Percentiles rank a stretch among this genome's conserved stretches.
Evolutionary conservation across 2,797 vertebrate species (phyloP).

Genomic region (Leucoraja ocellata): DNA sequence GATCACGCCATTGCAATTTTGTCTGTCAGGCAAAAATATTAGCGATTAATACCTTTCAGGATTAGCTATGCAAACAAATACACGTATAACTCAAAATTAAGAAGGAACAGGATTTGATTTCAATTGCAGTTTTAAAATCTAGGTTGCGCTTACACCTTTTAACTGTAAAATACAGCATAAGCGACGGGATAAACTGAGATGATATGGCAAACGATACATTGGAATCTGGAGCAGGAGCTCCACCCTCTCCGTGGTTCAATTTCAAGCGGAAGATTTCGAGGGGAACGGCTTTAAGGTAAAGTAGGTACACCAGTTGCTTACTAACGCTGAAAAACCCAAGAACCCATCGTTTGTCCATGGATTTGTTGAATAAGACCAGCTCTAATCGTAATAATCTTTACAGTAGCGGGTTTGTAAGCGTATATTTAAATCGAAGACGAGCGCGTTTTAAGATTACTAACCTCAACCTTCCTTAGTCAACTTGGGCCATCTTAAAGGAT

Average conservation of each 20-base stretch:
- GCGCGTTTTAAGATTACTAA: not conserved
- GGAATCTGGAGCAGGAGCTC: not conserved
- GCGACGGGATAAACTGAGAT: not conserved
- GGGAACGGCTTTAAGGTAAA: not conserved
- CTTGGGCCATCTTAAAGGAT: not conserved
- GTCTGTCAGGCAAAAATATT: not conserved
- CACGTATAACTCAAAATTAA: not conserved
- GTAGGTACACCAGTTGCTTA: not conserved
- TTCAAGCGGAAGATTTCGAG: not conserved
- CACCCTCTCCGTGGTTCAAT: not conserved
- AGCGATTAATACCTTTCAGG: not conserved
- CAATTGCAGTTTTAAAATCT: not conserved
- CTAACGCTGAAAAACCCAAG: not conserved
- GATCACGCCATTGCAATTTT: not conserved
- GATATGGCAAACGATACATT: not conserved
- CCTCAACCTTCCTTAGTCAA: not conserved
- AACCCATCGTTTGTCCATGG: not conserved
- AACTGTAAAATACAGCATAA: not conserved
- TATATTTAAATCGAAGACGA: not conserved
- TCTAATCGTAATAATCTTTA: not conserved
- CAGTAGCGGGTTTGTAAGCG: not conserved
- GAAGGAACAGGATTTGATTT: not conserved
- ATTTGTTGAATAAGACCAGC: not conserved
- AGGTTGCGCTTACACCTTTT: not conserved
- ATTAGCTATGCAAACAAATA: not conserved